Percentiles rank a stretch among this genome's conserved stretches.
These are phyloP conservation scores for Jordanella pulchra DNA, from an alignment of 2,797 vertebrate species.

Conservation along the genomic window DNA sequence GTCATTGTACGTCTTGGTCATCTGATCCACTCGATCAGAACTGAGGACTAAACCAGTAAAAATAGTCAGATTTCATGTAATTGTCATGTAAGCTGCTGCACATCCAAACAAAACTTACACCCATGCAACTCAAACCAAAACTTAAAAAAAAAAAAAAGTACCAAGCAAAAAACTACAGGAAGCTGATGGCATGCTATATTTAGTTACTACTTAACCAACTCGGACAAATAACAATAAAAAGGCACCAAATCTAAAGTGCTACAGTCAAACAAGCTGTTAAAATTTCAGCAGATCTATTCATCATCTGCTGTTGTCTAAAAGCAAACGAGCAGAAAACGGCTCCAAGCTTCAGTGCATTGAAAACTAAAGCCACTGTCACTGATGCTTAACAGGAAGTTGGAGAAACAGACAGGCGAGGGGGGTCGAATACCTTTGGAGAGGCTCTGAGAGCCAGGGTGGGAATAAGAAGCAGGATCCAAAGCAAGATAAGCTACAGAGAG, in stretches of 20 bases:
- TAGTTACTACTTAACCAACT: not conserved
- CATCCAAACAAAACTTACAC: slow-evolving; percentile 25
- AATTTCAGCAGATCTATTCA: slow-evolving; percentile 19
- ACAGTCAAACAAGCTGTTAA: slow-evolving; percentile 30
- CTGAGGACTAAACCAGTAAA: slow-evolving; percentile 82
- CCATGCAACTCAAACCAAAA: slow-evolving; percentile 3
- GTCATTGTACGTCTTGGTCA: slow-evolving; percentile 91
- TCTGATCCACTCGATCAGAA: slow-evolving; percentile 86
- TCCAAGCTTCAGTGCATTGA: slow-evolving; percentile 6
- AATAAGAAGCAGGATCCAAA: slow-evolving; percentile 75
- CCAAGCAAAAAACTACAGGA: not conserved
- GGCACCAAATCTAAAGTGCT: not conserved
- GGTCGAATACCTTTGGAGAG: slow-evolving; percentile 78
- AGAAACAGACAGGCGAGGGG: slow-evolving; percentile 15
- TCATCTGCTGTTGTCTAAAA: slow-evolving; percentile 34
- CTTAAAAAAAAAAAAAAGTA: slow-evolving; percentile 1
- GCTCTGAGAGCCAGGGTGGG: slow-evolving; percentile 71
- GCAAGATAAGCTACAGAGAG: slow-evolving; percentile 76
- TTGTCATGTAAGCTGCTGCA: not conserved
- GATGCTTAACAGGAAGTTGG: slow-evolving; percentile 5
- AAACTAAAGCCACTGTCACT: slow-evolving; percentile 29
- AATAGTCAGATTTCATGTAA: not conserved
- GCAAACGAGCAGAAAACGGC: slow-evolving; percentile 37
- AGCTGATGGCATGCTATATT: slow-evolving; percentile 27
- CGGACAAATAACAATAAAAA: slow-evolving; percentile 4